phyloP scores from a whole-genome alignment of 2,888 invertebrate genomes.

The Meganola albula region DNA sequence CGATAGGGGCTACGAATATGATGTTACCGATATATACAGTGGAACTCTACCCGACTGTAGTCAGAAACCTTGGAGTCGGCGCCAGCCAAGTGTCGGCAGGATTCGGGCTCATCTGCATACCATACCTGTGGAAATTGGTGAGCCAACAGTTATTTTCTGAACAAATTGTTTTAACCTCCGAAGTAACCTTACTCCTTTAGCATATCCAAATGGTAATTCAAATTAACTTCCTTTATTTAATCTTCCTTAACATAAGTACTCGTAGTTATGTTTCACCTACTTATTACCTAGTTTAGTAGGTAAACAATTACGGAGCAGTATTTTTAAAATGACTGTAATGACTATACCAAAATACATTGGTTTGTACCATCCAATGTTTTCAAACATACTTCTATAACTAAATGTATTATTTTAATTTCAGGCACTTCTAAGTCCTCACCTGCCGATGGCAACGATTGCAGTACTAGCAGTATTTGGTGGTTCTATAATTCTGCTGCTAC shows the following conservation, averaged over 20 bases:
- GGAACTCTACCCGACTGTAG: slow-evolving; percentile 83
- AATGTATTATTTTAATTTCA: slow-evolving; percentile 42
- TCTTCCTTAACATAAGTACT: too few relatives aligned
- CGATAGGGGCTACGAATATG: slow-evolving; percentile 87
- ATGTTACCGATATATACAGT: slow-evolving; percentile 87
- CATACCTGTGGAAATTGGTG: slow-evolving; percentile 87
- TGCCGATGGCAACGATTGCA: slow-evolving; percentile 85
- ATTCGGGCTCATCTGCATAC: slow-evolving; percentile 85
- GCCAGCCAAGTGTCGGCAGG: slow-evolving; percentile 87
- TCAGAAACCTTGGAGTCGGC: slow-evolving; percentile 84
- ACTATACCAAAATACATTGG: too few relatives aligned
- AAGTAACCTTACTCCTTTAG: too few relatives aligned
- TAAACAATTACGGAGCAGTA: too few relatives aligned
- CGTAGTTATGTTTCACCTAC: too few relatives aligned
- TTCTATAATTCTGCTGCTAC: slow-evolving; percentile 83
- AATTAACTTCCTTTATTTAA: too few relatives aligned
- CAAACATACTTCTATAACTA: slow-evolving; percentile 5
- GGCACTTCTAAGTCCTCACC: slow-evolving; percentile 80
- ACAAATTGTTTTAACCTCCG: too few relatives aligned
- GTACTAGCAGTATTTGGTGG: slow-evolving; percentile 84
- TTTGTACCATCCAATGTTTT: too few relatives aligned
- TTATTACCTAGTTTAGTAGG: too few relatives aligned
- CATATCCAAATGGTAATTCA: too few relatives aligned
- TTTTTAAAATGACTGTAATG: too few relatives aligned
- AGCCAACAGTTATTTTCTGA: too few relatives aligned